These are phyloP conservation scores for Ficedula albicollis DNA, from an alignment of 2,797 vertebrate species.

Conservation along the genomic window DNA sequence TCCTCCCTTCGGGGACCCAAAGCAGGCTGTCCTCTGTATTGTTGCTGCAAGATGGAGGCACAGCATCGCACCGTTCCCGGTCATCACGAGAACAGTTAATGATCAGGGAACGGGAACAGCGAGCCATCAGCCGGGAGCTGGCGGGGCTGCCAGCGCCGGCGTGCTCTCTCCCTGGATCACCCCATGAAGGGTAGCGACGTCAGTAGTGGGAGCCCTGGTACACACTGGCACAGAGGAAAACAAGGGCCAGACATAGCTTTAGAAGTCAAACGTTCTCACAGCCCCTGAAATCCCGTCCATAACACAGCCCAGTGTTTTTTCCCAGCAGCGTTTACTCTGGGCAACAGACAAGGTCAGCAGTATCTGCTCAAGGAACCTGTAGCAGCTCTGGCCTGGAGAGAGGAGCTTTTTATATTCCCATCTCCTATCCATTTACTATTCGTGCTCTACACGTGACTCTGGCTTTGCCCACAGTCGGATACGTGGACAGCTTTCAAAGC, in stretches of 20 bases:
- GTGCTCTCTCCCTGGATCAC: background rate
- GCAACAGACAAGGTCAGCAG: background rate
- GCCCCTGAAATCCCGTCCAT: too few relatives aligned
- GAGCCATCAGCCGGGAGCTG: background rate
- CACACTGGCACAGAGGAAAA: background rate
- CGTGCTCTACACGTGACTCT: background rate
- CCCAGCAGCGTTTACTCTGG: background rate
- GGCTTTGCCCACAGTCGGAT: background rate
- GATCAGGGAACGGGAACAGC: background rate
- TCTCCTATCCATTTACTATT: background rate
- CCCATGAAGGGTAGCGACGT: background rate
- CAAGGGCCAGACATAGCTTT: background rate
- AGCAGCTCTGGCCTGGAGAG: background rate
- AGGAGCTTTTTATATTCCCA: background rate
- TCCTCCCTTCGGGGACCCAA: background rate
- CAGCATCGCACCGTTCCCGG: background rate
- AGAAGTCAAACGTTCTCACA: background rate
- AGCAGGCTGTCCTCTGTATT: rapidly evolving
- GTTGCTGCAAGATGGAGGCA: background rate
- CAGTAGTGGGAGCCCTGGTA: background rate
- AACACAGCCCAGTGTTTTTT: background rate
- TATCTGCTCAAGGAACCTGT: background rate
- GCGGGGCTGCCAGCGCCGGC: too few relatives aligned
- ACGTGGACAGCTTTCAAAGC: background rate
- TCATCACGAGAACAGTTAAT: rapidly evolving